phyloP scores from a whole-genome alignment of 2,113 vertebrate genomes.

The Rhinopomastus cyanomelas region DNA sequence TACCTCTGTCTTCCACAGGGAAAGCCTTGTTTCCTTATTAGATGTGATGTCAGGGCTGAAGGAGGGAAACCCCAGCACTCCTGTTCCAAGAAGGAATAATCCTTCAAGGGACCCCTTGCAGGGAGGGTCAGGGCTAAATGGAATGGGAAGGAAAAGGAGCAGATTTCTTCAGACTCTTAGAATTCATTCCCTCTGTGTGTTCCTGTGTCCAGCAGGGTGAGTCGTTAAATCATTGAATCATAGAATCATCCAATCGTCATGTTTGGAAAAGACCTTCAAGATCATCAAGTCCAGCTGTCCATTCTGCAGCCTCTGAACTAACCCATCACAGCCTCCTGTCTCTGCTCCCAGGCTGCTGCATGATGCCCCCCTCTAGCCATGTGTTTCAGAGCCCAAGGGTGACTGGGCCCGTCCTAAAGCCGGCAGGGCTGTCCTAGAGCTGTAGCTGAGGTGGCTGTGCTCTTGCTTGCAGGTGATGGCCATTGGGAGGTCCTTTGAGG shows the following conservation, averaged over 20 bases:
- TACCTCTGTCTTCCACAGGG: neutral
- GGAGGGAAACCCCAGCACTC: neutral
- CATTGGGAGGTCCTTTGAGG: slow-evolving; percentile 92
- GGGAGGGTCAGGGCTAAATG: neutral
- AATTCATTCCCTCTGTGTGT: slow-evolving; percentile 20
- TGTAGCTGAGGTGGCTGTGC: neutral
- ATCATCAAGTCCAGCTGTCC: no score
- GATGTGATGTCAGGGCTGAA: neutral
- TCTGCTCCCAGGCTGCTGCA: neutral
- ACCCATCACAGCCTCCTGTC: neutral
- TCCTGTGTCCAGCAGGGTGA: neutral
- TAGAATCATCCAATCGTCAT: no score
- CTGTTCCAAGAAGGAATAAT: neutral
- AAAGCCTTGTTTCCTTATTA: neutral
- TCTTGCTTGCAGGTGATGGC: slow-evolving; percentile 86
- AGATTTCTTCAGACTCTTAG: slow-evolving; percentile 6
- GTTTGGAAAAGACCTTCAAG: no score
- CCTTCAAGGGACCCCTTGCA: neutral
- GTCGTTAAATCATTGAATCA: no score
- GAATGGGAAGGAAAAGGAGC: neutral
- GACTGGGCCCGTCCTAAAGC: neutral
- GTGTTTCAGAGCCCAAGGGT: neutral
- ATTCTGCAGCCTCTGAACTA: no score
- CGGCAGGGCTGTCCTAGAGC: neutral
- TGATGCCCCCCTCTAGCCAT: neutral